phyloP scores from a whole-genome alignment of 1,140 invertebrate species.

The Heterodera carotae region DNA sequence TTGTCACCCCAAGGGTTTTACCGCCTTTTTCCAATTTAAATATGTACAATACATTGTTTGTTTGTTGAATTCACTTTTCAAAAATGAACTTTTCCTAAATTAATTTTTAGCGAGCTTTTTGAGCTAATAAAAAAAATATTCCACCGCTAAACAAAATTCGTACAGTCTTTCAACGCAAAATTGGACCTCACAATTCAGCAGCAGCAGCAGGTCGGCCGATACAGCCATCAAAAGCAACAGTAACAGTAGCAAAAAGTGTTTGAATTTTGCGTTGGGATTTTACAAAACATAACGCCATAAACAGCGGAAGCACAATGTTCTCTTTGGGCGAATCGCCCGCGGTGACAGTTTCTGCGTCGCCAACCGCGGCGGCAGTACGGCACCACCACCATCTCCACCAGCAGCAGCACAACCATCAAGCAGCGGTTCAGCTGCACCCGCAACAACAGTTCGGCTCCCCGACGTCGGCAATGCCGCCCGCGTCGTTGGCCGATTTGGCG shows the following conservation, averaged over 20 bases:
- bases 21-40: neutral
- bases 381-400: neutral
- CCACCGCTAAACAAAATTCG: neutral
- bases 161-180: neutral
- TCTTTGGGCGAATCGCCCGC: neutral
- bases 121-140: neutral
- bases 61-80: neutral
- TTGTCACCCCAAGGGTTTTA: neutral
- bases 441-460: neutral
- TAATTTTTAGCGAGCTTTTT: neutral
- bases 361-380: neutral
- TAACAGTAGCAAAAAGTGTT: neutral
- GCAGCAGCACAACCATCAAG: neutral
- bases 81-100: neutral
- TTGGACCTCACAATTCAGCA: neutral
- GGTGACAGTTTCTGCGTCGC: neutral
- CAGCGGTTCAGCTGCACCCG: neutral
- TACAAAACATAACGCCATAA: neutral
- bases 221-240: neutral
- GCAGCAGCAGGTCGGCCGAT: neutral
- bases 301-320: neutral
- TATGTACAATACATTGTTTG: neutral
- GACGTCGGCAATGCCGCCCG: constrained; percentile 4
- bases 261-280: neutral
- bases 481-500: constrained; percentile 27